Conservation (phyloP, 1,140 invertebrate species). For the Drosophila albomicans region DNA sequence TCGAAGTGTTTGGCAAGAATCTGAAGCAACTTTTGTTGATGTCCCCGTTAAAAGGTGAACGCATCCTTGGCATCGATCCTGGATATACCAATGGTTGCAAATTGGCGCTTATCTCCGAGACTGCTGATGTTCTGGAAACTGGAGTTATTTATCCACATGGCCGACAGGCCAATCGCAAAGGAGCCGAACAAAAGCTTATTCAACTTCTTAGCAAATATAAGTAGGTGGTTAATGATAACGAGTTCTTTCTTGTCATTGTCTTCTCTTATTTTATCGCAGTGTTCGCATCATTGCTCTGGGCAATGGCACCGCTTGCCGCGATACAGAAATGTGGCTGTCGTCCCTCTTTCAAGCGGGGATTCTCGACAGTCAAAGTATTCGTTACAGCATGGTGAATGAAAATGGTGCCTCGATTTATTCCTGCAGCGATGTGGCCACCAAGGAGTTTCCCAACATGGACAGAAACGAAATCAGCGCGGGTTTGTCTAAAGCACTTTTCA, state of each 20-base stretch:
- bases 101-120: conserved; percentile 89
- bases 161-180: conserved; percentile 57
- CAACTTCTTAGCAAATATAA: conserved; percentile 68
- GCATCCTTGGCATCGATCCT: conserved; percentile 94
- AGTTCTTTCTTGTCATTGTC: not conserved
- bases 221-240: too few relatives aligned
- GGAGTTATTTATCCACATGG: conserved; percentile 89
- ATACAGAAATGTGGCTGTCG: conserved; percentile 92
- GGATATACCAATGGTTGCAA: conserved; percentile 95
- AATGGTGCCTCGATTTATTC: conserved; percentile 96
- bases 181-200: conserved; percentile 54
- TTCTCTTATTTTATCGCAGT: conserved; percentile 67
- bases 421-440: conserved; percentile 91
- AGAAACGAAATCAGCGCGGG: conserved; percentile 92
- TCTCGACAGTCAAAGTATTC: conserved; percentile 87
- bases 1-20: conserved; percentile 93
- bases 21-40: conserved; percentile 92
- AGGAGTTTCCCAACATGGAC: conserved; percentile 94
- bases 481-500: conserved; percentile 64
- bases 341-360: conserved; percentile 87
- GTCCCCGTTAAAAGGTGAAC: conserved; percentile 92
- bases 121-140: conserved; percentile 89
- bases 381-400: conserved; percentile 94
- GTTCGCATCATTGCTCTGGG: conserved; percentile 93
- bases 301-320: conserved; percentile 94